Evolutionary conservation across 2,888 invertebrate species (phyloP).

Genomic region (Lithophane socia): DNA sequence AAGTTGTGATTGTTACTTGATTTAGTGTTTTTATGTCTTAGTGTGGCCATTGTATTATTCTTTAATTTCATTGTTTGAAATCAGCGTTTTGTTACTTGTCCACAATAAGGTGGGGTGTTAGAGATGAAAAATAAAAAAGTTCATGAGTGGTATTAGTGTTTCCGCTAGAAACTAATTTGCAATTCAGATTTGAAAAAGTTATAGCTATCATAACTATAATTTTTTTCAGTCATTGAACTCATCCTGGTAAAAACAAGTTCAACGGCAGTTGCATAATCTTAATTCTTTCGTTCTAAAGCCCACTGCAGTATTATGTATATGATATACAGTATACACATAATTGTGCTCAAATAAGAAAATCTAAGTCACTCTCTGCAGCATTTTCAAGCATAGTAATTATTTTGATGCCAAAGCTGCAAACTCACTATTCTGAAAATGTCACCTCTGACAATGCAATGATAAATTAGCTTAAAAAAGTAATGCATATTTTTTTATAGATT

Average conservation of each 20-base stretch:
- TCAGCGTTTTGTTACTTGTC: background rate
- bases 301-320: background rate
- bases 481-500: background rate
- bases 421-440: background rate
- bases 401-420: background rate
- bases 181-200: background rate
- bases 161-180: conserved; percentile 2
- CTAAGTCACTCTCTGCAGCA: background rate
- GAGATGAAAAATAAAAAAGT: background rate
- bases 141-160: background rate
- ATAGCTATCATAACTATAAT: background rate
- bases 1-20: conserved; percentile 3
- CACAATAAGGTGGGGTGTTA: background rate
- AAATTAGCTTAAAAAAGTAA: background rate
- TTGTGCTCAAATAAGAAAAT: background rate
- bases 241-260: background rate
- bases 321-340: background rate
- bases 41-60: background rate
- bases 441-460: background rate
- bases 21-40: conserved; percentile 9
- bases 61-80: conserved; percentile 4
- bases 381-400: background rate
- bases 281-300: background rate
- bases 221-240: conserved; percentile 5
- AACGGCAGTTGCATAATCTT: background rate